Conservation (phyloP, 2,888 invertebrate genomes). For the Taenaris catops region DNA sequence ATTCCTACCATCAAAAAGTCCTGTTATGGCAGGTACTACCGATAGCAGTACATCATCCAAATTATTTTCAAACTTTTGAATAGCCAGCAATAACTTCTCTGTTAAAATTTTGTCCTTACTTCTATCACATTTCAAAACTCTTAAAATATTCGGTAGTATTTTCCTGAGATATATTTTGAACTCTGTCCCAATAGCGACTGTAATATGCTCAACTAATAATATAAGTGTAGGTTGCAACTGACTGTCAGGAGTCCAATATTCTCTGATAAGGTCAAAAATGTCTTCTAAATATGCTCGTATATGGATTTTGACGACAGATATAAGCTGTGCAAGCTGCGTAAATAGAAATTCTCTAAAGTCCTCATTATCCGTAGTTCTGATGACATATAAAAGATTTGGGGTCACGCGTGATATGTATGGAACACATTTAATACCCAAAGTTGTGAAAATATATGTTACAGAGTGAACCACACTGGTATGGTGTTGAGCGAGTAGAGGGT, state of each 20-base stretch:
- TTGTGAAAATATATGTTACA: slow-evolving; percentile 97
- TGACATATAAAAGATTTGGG: slow-evolving; percentile 92
- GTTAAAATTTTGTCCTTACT: slow-evolving; percentile 92
- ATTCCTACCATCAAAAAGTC: slow-evolving; percentile 92
- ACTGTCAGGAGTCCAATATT: slow-evolving; percentile 94
- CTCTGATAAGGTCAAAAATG: slow-evolving; percentile 94
- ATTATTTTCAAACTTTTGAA: slow-evolving; percentile 97
- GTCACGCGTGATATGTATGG: slow-evolving; percentile 95
- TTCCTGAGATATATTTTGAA: slow-evolving; percentile 97
- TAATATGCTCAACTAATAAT: slow-evolving; percentile 94
- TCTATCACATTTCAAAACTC: slow-evolving; percentile 93
- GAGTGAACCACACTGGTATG: slow-evolving; percentile 98
- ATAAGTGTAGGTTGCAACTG: slow-evolving; percentile 94
- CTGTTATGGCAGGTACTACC: slow-evolving; percentile 95
- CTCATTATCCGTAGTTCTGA: slow-evolving; percentile 88
- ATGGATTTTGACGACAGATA: slow-evolving; percentile 97
- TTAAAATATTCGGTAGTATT: slow-evolving; percentile 94
- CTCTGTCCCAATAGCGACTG: slow-evolving; percentile 95
- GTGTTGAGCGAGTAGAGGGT: slow-evolving; percentile 93
- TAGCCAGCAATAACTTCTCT: slow-evolving; percentile 88
- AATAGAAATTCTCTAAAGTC: slow-evolving; percentile 95
- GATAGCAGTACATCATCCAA: slow-evolving; percentile 97
- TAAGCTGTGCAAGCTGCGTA: slow-evolving; percentile 94
- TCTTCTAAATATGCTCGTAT: slow-evolving; percentile 97
- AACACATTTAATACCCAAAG: slow-evolving; percentile 95